A percentile compares a stretch with the other conserved stretches of the same genome.
Evolutionary conservation across 2,113 vertebrate species (phyloP).

Genomic region (Aramus guarauna): DNA sequence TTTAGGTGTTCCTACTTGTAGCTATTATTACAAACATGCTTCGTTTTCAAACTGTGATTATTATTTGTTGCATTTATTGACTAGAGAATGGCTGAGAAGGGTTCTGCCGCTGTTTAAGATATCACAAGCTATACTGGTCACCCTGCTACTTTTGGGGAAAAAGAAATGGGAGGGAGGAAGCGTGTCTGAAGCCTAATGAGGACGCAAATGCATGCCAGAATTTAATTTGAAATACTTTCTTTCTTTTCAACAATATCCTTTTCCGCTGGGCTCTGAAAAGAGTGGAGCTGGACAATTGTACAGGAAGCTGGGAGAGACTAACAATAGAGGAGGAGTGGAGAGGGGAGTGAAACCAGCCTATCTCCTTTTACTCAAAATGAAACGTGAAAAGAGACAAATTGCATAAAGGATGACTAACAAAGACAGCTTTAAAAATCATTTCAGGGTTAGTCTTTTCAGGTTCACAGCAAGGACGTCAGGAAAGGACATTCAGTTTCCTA

Average conservation of each 20-base stretch:
- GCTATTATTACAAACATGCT: background rate
- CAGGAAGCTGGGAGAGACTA: background rate
- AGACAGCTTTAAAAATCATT: background rate
- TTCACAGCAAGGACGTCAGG: background rate
- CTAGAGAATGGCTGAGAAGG: background rate
- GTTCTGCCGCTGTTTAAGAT: background rate
- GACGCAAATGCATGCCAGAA: background rate
- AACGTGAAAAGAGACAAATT: slow-evolving; percentile 34
- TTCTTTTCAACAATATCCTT: slow-evolving; percentile 4
- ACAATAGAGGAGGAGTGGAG: slow-evolving; percentile 35
- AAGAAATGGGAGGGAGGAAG: background rate
- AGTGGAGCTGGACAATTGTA: slow-evolving; percentile 15
- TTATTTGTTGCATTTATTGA: background rate
- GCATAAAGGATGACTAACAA: slow-evolving; percentile 26
- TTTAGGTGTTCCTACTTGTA: background rate
- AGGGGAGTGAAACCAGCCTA: background rate
- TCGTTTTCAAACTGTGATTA: background rate
- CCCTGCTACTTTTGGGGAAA: background rate
- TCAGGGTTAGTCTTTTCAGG: background rate
- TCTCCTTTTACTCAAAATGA: background rate
- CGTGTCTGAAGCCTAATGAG: background rate
- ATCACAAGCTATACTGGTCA: background rate
- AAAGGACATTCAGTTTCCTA: background rate
- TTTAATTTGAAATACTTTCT: slow-evolving; percentile 24
- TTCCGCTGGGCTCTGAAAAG: slow-evolving; percentile 20